A percentile compares a stretch with the other conserved stretches of the same genome.
Conservation (phyloP, 2,113 vertebrate species). For the Onychostruthus taczanowskii region DNA sequence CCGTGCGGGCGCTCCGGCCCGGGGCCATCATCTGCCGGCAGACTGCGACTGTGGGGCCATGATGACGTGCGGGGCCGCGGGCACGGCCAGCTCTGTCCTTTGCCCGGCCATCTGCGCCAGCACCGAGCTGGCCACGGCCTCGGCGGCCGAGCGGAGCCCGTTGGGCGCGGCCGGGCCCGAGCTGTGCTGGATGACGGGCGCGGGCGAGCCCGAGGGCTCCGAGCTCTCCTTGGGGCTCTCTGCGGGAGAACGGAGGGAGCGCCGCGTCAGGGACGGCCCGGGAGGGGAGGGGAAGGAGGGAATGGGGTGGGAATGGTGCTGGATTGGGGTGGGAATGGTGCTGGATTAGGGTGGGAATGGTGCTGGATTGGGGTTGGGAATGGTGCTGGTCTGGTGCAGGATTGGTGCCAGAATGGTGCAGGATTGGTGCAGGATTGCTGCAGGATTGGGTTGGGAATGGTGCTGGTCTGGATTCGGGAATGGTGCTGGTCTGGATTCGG, state of each 20-base stretch:
- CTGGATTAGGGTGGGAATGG: too few species aligned
- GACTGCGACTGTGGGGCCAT: constrained; percentile 93
- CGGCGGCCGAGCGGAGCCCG: constrained; percentile 90
- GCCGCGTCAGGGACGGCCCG: too few species aligned
- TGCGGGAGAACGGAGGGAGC: neutral
- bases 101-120: constrained; percentile 93
- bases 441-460: too few species aligned
- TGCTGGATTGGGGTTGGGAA: too few species aligned
- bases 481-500: too few species aligned
- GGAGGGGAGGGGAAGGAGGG: too few species aligned
- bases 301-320: too few species aligned
- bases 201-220: constrained; percentile 88
- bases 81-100: constrained; percentile 84
- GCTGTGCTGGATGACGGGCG: constrained; percentile 92
- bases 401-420: too few species aligned
- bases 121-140: constrained; percentile 94
- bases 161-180: constrained; percentile 85
- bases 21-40: constrained; percentile 91
- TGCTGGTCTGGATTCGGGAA: neutral
- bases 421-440: too few species aligned
- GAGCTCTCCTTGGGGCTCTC: constrained; percentile 90
- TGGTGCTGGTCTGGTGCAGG: too few species aligned
- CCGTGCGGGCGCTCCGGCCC: neutral
- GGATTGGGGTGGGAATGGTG: too few species aligned
- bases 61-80: constrained; percentile 80